Base-by-base conservation (phyloP, 2,113 vertebrate genomes). In the Malurus melanocephalus region DNA sequence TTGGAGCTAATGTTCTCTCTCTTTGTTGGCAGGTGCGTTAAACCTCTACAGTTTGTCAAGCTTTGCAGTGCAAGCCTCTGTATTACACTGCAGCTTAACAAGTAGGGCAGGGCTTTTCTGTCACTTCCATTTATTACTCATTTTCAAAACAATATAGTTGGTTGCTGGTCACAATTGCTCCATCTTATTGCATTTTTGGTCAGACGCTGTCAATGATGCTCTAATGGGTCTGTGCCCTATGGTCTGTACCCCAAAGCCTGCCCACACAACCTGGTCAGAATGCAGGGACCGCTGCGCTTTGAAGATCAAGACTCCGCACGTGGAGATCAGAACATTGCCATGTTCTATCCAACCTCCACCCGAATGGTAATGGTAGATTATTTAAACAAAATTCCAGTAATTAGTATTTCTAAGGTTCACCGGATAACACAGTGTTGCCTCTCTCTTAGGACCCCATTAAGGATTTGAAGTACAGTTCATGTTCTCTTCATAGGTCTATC, bases 341-440 rank as follows among this genome's bases (percentile, higher is more conserved):
- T 98, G 98, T 98, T 98, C 98, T 98, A 98, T 98, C 97, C 98
- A 98, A 98, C 98, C 97, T 98, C 98, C 98, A 98, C 98, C 97
- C 97, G 96, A 98, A 98, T 98, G 98, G 98, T 98, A 98, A 98
- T 98, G 97, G 97, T 98, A 98, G 98, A 98, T 98, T 98, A 98
- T 98, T 98, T 98, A 98, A 97, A 98, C 97, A 98, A 97, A 98
- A 98, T 98, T 98, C 97, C 98, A 98, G 95, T 96, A 96, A 85
- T 97, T 97, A 97, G 83, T 97, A 96, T 98, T 97, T 97, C 97
- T 98, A 97, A 98, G 98, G 98, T 98, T 98, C 97, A 97, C 96
- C 97, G 96, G 97, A 98, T 97, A 98, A 97, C 97, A 97, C 97
- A 97, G 96, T 98, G 96, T 97, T 98, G 95, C 97, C 97, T 97